Base-by-base conservation (phyloP, 2,797 vertebrate species). In the Macropodus opercularis region DNA sequence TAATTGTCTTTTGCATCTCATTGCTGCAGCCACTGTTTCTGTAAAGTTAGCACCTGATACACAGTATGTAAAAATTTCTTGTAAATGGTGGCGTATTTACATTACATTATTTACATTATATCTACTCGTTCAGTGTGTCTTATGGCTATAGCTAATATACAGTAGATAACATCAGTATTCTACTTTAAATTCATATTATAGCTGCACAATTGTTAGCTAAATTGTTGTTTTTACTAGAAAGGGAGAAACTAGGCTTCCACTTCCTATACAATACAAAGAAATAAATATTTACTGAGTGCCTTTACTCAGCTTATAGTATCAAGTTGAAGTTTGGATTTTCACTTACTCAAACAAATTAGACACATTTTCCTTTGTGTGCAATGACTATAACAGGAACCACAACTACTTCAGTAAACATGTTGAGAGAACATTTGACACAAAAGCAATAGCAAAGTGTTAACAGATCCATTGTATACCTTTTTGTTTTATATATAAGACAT, bases 191-290 rank as follows among this genome's bases (percentile, higher is more conserved):
- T 5, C 27, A 5, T 24, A 15, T 10, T 35, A 8, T 23, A 18
- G 3, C 7, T 27, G 4, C 26, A 2, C 1, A 42, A 13, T 4
- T 15, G 17, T 23, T 34, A 19, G 8, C 6, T 14, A 11, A 8
- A 29, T 7, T n/a, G 12, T 1, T 19, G 26, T 26, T 21, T 29
- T 11, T 13, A 34, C n/a, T 2, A 47, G 34, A 40, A 47, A 24
- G 18, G 29, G 2, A 43, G 21, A 56, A 22, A 64, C n/a, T 38
- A 21, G 5, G 6, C 4, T 51, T 71, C 23, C 27, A 35, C 36
- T 41, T 64, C 27, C 43, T 29, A 21, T 12, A 6, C 27, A 63
- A 35, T 39, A 14, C 18, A 40, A 15, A 26, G 34, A 54, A 35
- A 42, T 23, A n/a, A n/a, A n/a, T n/a, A n/a, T n/a, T n/a, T n/a